Evolutionary conservation across 2,113 vertebrate species (phyloP).

Genomic region (Dinomys branickii): DNA sequence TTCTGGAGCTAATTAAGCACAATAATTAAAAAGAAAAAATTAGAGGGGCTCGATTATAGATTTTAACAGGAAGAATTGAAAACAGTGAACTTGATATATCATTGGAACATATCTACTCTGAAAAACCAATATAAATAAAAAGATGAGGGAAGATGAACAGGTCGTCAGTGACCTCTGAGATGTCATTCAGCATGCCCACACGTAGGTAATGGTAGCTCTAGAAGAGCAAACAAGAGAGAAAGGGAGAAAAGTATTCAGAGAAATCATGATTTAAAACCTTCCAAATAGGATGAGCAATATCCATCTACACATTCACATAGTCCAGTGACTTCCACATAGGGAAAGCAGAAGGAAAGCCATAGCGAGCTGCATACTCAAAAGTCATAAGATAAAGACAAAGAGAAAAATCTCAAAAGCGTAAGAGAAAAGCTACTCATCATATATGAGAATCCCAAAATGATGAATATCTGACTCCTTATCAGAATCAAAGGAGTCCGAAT

Average conservation of each 20-base stretch:
- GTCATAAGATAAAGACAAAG: neutral
- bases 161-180: neutral
- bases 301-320: neutral
- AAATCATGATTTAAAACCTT: neutral
- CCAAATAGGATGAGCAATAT: neutral
- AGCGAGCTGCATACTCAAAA: neutral
- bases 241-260: neutral
- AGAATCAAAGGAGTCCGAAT: neutral
- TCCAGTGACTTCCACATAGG: neutral
- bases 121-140: neutral
- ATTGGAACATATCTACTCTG: neutral
- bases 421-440: neutral
- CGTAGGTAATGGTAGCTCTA: neutral
- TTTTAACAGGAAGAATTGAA: neutral
- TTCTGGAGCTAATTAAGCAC: neutral
- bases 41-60: neutral
- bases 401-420: neutral
- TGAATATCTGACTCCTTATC: neutral
- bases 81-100: neutral
- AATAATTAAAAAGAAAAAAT: slow-evolving; percentile 19
- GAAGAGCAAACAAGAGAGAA: neutral
- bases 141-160: neutral
- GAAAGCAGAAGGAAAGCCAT: neutral
- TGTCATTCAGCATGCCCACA: neutral
- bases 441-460: neutral